These are phyloP conservation scores for Drosophila tropicalis DNA, from an alignment of 1,140 invertebrate species.

Conservation along the genomic window DNA sequence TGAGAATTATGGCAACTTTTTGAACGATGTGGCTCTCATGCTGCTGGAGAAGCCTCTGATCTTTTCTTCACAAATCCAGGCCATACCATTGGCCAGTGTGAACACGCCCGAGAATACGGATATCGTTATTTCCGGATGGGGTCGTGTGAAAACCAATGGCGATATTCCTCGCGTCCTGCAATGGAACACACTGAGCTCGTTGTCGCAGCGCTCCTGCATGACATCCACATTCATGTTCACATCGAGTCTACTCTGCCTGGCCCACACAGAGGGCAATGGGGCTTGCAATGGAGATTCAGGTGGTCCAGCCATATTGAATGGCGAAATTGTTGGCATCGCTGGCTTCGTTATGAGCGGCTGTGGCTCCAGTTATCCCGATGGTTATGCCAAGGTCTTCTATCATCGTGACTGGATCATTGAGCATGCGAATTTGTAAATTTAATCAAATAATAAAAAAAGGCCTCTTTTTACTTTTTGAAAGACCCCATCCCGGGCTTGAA, in stretches of 20 bases:
- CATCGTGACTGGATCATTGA: conserved; percentile 83
- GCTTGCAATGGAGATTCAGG: conserved; percentile 46
- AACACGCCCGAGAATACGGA: conserved; percentile 44
- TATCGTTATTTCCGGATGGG: conserved; percentile 84
- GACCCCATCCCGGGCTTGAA: no score
- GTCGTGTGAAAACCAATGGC: conserved; percentile 64
- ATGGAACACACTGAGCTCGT: conserved; percentile 47
- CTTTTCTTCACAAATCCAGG: conserved; percentile 70
- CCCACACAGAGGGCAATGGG: conserved; percentile 35
- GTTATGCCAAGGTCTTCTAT: conserved; percentile 84
- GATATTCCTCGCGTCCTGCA: conserved; percentile 49
- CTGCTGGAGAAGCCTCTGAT: conserved; percentile 68
- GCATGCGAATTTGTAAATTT: conserved; percentile 46
- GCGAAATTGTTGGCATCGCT: conserved; percentile 46
- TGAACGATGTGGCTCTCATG: conserved; percentile 84
- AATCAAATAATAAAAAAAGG: not conserved
- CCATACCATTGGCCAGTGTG: conserved; percentile 60
- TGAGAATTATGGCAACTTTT: conserved; percentile 59
- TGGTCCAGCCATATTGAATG: conserved; percentile 46
- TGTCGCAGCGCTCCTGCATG: conserved; percentile 27
- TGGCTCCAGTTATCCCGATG: conserved; percentile 82
- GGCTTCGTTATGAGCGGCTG: conserved; percentile 38
- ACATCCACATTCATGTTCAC: conserved; percentile 24
- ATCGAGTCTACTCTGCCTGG: conserved; percentile 53
- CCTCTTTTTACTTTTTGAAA: not conserved